Evolutionary conservation across 2,113 vertebrate genomes (phyloP), one percentile per base, ranked within the genome.

Genomic region (Phainopepla nitens): DNA sequence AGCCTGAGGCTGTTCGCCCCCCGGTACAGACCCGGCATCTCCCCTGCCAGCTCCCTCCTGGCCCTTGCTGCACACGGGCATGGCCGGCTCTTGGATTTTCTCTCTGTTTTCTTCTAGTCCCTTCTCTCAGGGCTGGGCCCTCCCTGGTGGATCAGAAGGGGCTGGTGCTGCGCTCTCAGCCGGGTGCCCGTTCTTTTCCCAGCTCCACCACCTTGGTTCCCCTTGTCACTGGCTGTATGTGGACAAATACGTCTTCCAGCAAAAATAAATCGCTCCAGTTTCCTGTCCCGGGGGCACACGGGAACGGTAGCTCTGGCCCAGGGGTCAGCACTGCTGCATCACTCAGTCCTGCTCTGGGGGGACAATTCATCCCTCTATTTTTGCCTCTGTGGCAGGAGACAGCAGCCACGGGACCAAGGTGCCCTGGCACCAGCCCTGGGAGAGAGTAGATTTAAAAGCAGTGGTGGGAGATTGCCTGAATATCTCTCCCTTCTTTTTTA

Each of bases 401-500:
- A 2, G 75, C 47, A 93, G 53, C 61, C 5, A 0, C 10, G 76
- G 88, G 69, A 77, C 68, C 44, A 28, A 85, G 58, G 83, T 89
- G 51, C 11, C 61, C 3, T 0, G 27, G 61, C 31, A 39, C 8
- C 0, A 0, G 45, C 51, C 47, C 56, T 51, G 64, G 50, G 75
- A 83, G 41, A 57, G 13, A 77, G 42, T 2, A 2, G 76, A 41
- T 86, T 87, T 77, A 70, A 87, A 92, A 93, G 73, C 8, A 31
- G 65, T 10, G 29, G 35, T 73, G 69, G 51, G 86, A 92, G 47
- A 83, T 73, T 70, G 69, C 53, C 77, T 93, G 90, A 91, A 75
- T 93, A 35, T 73, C 29, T 93, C 69, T 94, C 57, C 87, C 76
- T 96, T 91, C 77, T 94, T 87, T 80, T 91, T 92, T 94, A 87